Evolutionary conservation across 2,113 vertebrate genomes (phyloP).

Genomic region (Glaucidium brasilianum): DNA sequence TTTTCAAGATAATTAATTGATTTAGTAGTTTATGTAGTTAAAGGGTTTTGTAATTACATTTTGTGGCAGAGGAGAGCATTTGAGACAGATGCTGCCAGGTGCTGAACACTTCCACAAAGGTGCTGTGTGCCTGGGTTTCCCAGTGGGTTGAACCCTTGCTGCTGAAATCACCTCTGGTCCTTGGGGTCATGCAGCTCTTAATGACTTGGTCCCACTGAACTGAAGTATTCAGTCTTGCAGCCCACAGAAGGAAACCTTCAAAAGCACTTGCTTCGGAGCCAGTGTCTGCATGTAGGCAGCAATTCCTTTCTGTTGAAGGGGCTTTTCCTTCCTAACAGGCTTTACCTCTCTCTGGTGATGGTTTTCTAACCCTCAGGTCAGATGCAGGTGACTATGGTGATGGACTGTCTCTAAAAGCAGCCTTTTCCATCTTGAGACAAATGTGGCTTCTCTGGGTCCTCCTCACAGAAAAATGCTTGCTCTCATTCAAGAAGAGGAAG

Average conservation of each 20-base stretch:
- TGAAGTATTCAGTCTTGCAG: background rate
- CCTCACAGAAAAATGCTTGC: background rate
- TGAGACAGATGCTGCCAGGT: background rate
- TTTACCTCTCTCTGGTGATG: background rate
- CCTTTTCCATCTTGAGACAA: background rate
- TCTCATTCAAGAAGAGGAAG: background rate
- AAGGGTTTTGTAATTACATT: conserved; percentile 38
- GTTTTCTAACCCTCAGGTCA: background rate
- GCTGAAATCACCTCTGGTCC: background rate
- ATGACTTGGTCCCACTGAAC: background rate
- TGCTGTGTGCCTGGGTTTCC: background rate
- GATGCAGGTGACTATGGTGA: background rate
- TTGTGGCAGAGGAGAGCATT: background rate
- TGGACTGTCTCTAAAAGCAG: background rate
- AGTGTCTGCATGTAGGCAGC: background rate
- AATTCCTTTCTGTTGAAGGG: background rate
- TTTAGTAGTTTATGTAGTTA: conserved; percentile 22
- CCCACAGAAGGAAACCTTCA: background rate
- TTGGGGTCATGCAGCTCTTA: background rate
- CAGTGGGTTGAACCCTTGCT: background rate
- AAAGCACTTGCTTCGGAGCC: background rate
- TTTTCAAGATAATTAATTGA: conserved; percentile 11
- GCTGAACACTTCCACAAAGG: background rate
- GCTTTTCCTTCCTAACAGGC: background rate
- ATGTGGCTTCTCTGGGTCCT: background rate